These are phyloP conservation scores for Muscicapa adusta DNA, from an alignment of 2,113 vertebrate genomes.

Conservation along the genomic window DNA sequence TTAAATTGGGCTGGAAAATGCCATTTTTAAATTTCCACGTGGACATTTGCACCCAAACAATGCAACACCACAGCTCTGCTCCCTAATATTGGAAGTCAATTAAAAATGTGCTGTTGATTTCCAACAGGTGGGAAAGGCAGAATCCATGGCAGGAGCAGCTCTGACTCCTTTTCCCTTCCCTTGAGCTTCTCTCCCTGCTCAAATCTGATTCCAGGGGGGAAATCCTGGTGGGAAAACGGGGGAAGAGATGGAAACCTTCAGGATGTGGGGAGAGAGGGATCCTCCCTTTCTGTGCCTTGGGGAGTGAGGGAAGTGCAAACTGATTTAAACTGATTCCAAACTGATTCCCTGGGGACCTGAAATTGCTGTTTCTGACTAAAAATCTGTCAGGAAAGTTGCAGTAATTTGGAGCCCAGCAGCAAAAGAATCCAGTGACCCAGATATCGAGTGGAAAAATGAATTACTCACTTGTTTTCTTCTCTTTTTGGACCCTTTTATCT, in stretches of 20 bases:
- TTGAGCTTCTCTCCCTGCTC: background rate
- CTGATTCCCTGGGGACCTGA: background rate
- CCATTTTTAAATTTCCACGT: background rate
- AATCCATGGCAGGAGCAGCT: background rate
- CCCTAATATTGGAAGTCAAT: background rate
- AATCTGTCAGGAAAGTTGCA: background rate
- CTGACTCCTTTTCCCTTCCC: background rate
- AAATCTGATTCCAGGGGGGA: background rate
- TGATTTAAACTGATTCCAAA: background rate
- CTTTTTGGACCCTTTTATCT: background rate
- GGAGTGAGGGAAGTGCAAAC: background rate
- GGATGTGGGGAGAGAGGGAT: background rate
- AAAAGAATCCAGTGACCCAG: background rate
- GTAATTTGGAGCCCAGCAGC: background rate
- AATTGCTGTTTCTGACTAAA: background rate
- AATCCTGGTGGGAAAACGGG: background rate
- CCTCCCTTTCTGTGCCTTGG: background rate
- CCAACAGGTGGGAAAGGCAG: background rate
- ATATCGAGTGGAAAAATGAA: slow-evolving; percentile 29
- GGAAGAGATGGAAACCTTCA: background rate
- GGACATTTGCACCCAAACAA: background rate
- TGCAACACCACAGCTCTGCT: background rate
- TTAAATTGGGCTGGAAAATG: background rate
- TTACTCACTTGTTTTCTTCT: slow-evolving; percentile 51
- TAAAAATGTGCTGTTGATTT: background rate